Evolutionary conservation across 1,140 invertebrate genomes (phyloP), one percentile per base, ranked within the genome.

Genomic region (Cotesia vestalis): DNA sequence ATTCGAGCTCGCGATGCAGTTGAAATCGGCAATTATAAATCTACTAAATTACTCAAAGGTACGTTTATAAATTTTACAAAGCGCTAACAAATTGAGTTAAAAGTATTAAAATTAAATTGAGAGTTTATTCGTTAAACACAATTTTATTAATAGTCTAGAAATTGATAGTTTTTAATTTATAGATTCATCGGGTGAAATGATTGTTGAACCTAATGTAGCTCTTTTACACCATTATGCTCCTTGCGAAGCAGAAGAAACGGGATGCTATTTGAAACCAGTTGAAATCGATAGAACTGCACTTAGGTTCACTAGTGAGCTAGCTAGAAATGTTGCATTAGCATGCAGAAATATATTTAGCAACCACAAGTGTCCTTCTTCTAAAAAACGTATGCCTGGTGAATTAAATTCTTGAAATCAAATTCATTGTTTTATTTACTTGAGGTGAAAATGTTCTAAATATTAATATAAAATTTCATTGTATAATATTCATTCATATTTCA

Each of bases 11-110:
- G 86, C 1, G 77, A 81, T 46, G 87, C 90, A 2, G 84, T 90
- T 3, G 89, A 90, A 78, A 88, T 90, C 70, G 90, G 90, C 1
- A 91, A 91, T 77, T 90, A 92, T 82, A 88, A 89, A 75, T 86
- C 91, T 0, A 90, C 90, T 87, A 85, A 89, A 76, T 87, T 78
- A 46, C 72, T 70, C 1, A 17, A 51, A 38, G 73, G 73, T 63
- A 62, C 71, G 14, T 62, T 27, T 2, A 67, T 51, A 8, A 53
- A 35, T 62, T 14, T 9, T 20, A 14, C 14, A 34, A 68, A 60
- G 40, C 3, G 27, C 27, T 27, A 27, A 27, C 27, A 27, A 27
- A 27, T 27, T 27, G 27, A 27, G 27, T 27, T 27, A 3, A 27
- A 27, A 27, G 27, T 27, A 27, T 2, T 27, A 27, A 27, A 27